phyloP scores from a whole-genome alignment of 2,113 vertebrate species.

The Mola mola region DNA sequence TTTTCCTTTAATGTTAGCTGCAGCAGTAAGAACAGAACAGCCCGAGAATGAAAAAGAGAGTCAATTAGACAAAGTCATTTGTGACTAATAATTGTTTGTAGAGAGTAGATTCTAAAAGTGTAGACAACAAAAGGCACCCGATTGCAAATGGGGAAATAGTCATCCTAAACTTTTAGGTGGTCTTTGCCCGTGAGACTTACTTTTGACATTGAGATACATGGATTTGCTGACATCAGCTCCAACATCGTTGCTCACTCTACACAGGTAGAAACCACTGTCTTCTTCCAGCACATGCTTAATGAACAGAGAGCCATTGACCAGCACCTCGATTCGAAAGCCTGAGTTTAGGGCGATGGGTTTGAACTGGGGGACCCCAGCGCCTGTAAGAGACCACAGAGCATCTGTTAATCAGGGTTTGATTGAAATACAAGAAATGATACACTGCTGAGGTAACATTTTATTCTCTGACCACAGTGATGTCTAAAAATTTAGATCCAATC shows the following conservation, averaged over 20 bases:
- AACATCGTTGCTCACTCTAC: conserved; percentile 99
- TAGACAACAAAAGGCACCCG: too few species aligned
- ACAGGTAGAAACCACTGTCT: conserved; percentile 99
- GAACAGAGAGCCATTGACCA: conserved; percentile 93
- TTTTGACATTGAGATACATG: conserved; percentile 99
- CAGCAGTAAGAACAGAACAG: not conserved
- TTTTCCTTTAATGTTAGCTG: conserved; percentile 16
- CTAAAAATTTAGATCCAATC: too few species aligned
- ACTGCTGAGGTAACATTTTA: too few species aligned
- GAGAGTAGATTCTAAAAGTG: too few species aligned
- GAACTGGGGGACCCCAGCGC: conserved; percentile 96
- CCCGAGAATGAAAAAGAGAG: too few species aligned
- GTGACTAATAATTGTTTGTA: too few species aligned
- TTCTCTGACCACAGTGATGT: too few species aligned
- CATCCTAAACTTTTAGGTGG: not conserved
- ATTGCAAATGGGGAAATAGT: too few species aligned
- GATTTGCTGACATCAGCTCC: conserved; percentile 99
- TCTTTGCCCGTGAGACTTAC: conserved; percentile 82
- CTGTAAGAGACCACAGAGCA: conserved; percentile 65
- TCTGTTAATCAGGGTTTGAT: not conserved
- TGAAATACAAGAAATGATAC: too few species aligned
- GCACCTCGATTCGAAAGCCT: conserved; percentile 91
- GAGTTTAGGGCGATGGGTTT: conserved; percentile 93
- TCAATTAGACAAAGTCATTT: too few species aligned
- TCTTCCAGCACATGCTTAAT: conserved; percentile 98